phyloP scores from a whole-genome alignment of 1,140 invertebrate genomes.

The Venustaconcha ellipsiformis region DNA sequence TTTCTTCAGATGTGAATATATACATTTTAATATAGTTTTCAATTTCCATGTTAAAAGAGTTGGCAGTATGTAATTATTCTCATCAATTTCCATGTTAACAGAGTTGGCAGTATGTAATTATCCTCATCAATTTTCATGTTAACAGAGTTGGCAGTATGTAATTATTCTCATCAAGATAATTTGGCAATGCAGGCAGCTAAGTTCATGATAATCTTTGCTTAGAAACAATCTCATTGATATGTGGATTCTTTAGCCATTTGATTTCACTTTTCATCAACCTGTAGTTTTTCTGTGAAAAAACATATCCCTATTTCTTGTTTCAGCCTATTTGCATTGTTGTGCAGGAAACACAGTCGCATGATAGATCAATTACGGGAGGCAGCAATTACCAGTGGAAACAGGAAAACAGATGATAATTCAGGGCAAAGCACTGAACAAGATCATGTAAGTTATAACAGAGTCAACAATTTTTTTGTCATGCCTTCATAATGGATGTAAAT shows the following conservation, averaged over 20 bases:
- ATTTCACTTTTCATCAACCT: background rate
- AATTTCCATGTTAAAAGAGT: background rate
- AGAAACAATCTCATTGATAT: background rate
- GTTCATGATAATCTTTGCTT: background rate
- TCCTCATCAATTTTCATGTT: too few species aligned
- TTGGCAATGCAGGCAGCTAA: background rate
- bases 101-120: background rate
- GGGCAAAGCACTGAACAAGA: constrained; percentile 48
- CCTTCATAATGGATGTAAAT: too few species aligned
- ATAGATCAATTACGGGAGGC: constrained; percentile 58
- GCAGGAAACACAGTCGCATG: constrained; percentile 61
- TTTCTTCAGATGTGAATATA: background rate
- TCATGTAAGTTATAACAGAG: constrained; percentile 40
- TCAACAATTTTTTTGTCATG: too few species aligned
- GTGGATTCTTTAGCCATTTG: background rate
- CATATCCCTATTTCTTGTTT: constrained; percentile 17
- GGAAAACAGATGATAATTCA: constrained; percentile 4
- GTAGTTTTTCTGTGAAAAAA: constrained; percentile 3
- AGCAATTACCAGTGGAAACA: constrained; percentile 29
- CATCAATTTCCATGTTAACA: background rate
- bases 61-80: background rate
- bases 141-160: too few species aligned
- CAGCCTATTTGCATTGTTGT: constrained; percentile 66
- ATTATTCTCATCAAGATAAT: background rate
- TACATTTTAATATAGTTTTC: background rate